Evolutionary conservation across 2,888 invertebrate genomes (phyloP).

Genomic region (Patella depressa): DNA sequence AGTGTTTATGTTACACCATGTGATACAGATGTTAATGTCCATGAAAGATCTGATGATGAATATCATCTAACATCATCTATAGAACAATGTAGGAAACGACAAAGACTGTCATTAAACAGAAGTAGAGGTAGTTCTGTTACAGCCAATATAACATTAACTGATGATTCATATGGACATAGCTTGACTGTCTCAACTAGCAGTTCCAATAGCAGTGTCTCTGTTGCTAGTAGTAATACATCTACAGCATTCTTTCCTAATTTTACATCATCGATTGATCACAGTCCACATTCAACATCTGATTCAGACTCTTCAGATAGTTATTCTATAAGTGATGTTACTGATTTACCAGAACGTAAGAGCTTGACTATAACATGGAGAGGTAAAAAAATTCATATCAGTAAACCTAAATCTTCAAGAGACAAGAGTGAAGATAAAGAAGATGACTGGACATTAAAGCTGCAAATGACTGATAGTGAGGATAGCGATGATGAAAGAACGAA

Average conservation of each 20-base stretch:
- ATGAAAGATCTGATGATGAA: background rate
- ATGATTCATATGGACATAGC: background rate
- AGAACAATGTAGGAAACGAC: background rate
- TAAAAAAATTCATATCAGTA: slow-evolving; percentile 9
- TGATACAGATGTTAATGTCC: background rate
- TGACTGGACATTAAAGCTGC: slow-evolving; percentile 18
- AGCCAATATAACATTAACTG: slow-evolving; percentile 5
- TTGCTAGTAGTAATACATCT: background rate
- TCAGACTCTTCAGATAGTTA: background rate
- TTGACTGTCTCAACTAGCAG: background rate
- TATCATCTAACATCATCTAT: background rate
- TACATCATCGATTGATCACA: background rate
- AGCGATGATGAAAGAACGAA: background rate
- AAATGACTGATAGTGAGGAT: slow-evolving; percentile 9
- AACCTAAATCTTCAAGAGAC: slow-evolving; percentile 15
- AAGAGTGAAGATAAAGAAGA: slow-evolving; percentile 8
- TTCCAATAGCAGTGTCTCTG: background rate
- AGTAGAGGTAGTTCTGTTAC: background rate
- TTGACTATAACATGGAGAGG: slow-evolving; percentile 25
- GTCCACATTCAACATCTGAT: background rate
- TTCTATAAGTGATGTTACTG: background rate
- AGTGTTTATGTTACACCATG: background rate
- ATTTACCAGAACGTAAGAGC: slow-evolving; percentile 6
- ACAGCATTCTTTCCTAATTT: background rate
- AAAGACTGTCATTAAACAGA: background rate